Percentiles rank a stretch among this genome's conserved stretches.
Evolutionary conservation across 2,797 vertebrate species (phyloP).

Genomic region (Siniperca obscura): DNA sequence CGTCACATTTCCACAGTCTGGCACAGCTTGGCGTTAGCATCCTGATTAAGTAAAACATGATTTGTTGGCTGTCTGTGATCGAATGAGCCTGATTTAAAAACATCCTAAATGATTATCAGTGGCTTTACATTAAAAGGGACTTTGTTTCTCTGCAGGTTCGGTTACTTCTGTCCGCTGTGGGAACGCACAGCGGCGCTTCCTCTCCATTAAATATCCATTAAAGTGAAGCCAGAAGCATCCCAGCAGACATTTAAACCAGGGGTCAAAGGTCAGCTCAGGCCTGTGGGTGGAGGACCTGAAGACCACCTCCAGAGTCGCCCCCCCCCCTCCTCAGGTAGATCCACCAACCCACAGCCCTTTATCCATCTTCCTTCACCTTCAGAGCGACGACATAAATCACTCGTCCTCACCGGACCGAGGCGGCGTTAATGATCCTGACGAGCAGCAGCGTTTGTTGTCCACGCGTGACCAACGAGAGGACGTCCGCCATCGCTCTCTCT

Average conservation of each 20-base stretch:
- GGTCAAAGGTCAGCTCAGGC: slow-evolving; percentile 17
- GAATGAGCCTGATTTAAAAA: too few relatives aligned
- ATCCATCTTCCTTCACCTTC: slow-evolving; percentile 7
- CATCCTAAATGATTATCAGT: too few relatives aligned
- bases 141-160: not conserved
- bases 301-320: not conserved
- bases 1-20: too few relatives aligned
- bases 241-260: not conserved
- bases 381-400: slow-evolving; percentile 26
- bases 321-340: not conserved
- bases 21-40: too few relatives aligned
- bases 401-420: not conserved
- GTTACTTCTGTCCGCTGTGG: not conserved
- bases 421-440: not conserved
- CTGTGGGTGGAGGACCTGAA: not conserved
- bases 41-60: too few relatives aligned
- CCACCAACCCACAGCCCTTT: not conserved
- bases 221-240: not conserved
- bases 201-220: not conserved
- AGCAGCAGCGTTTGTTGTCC: not conserved
- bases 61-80: too few relatives aligned
- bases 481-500: not conserved
- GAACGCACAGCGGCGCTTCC: not conserved
- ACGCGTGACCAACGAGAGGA: not conserved
- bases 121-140: too few relatives aligned